Evolutionary conservation across 2,113 vertebrate species (phyloP).

Genomic region (Muntiacus reevesi): DNA sequence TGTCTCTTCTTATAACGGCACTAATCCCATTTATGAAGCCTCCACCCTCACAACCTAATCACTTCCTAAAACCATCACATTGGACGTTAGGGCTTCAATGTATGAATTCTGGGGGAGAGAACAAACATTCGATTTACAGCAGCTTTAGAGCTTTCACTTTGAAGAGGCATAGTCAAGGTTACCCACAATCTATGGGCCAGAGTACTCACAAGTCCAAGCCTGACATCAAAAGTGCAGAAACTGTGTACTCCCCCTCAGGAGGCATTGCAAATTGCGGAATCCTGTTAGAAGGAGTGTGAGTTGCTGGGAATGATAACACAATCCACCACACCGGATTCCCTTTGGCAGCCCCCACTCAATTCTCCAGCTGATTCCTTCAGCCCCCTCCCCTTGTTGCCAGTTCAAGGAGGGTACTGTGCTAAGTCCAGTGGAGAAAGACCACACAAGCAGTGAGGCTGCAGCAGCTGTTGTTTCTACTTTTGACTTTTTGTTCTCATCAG

Average conservation of each 20-base stretch:
- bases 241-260: background rate
- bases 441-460: background rate
- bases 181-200: background rate
- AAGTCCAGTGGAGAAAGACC: background rate
- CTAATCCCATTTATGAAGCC: background rate
- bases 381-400: background rate
- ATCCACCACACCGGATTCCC: background rate
- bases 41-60: background rate
- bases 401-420: too few species aligned
- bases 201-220: background rate
- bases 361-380: background rate
- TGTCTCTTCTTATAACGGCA: background rate
- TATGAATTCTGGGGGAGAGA: background rate
- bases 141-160: background rate
- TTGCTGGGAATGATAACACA: background rate
- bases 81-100: background rate
- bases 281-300: background rate
- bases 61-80: background rate
- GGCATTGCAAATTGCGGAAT: background rate
- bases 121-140: background rate
- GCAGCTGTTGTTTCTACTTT: background rate
- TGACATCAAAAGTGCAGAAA: background rate
- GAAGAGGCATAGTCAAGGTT: background rate
- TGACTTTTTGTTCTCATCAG: background rate
- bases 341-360: background rate